These are phyloP conservation scores for Lymantria dispar DNA, from an alignment of 2,888 invertebrate genomes.

Conservation along the genomic window DNA sequence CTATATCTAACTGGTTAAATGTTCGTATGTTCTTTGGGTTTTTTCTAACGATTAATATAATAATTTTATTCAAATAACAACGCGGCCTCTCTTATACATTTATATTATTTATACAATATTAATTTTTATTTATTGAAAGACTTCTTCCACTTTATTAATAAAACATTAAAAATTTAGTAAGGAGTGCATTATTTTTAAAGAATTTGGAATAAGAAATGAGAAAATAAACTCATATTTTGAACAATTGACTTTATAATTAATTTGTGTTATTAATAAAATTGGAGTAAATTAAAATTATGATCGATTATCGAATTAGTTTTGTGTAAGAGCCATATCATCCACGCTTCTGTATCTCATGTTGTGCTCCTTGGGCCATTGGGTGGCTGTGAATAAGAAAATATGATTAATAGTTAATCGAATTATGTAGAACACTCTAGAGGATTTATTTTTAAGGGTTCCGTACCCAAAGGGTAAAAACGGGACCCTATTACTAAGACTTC, in stretches of 20 bases:
- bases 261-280: not conserved
- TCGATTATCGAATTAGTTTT: slow-evolving; percentile 36
- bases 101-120: not conserved
- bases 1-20: slow-evolving; percentile 2
- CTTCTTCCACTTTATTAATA: not conserved
- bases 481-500: too few relatives aligned
- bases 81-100: slow-evolving; percentile 11
- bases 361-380: slow-evolving; percentile 80
- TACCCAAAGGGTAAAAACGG: too few relatives aligned
- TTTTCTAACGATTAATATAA: not conserved
- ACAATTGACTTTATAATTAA: not conserved
- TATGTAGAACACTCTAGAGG: not conserved
- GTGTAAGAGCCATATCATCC: slow-evolving; percentile 60
- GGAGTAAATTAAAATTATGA: not conserved
- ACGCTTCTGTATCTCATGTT: slow-evolving; percentile 73
- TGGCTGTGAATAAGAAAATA: slow-evolving; percentile 54
- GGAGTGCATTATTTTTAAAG: too few relatives aligned
- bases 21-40: slow-evolving; percentile 11
- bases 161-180: too few relatives aligned
- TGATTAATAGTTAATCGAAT: not conserved
- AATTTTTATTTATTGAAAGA: not conserved
- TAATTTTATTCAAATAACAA: slow-evolving; percentile 15
- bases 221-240: not conserved
- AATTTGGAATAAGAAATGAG: not conserved
- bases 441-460: too few relatives aligned